These are phyloP conservation scores for Corythornis madagascariensis DNA, from an alignment of 2,113 vertebrate genomes.

Conservation along the genomic window DNA sequence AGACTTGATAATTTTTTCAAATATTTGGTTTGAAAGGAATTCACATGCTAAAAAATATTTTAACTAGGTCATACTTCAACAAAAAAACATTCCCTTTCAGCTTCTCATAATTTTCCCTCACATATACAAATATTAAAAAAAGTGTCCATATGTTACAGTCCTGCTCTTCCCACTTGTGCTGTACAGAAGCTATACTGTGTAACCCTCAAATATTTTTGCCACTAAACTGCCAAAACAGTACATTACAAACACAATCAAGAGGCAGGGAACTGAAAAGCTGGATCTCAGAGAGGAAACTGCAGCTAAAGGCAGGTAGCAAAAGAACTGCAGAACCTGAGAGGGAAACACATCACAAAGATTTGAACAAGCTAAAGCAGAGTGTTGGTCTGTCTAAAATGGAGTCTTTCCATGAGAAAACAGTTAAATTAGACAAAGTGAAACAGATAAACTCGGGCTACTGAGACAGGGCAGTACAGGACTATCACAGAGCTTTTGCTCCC, in stretches of 20 bases:
- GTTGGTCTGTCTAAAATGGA: neutral
- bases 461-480: neutral
- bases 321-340: neutral
- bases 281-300: conserved; percentile 10
- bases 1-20: neutral
- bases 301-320: neutral
- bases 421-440: neutral
- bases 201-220: conserved; percentile 2
- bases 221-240: neutral
- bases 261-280: neutral
- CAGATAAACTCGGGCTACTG: neutral
- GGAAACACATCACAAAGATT: neutral
- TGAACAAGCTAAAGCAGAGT: neutral
- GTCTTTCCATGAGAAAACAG: neutral
- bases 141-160: neutral
- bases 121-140: neutral
- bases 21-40: neutral
- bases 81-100: neutral
- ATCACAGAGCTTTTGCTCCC: neutral
- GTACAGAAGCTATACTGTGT: neutral
- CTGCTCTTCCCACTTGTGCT: neutral
- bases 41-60: neutral
- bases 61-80: neutral
- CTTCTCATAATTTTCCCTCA: neutral
- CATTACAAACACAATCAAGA: neutral